Evolutionary conservation across 2,888 invertebrate species (phyloP).

Genomic region (Polydrusus pterygomalis): DNA sequence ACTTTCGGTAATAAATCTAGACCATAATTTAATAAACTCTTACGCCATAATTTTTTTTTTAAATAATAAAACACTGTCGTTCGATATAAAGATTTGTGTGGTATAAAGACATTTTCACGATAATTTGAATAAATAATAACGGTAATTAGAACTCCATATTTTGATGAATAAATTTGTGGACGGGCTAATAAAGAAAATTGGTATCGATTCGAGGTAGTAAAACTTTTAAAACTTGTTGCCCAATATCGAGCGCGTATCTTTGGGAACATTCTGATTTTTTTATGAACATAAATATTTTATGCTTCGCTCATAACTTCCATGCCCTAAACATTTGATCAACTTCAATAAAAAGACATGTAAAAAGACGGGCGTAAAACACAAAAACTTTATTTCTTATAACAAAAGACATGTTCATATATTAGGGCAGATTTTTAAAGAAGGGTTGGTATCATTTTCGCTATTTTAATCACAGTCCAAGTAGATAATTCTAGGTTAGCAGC

Average conservation of each 20-base stretch:
- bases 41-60: too few relatives aligned
- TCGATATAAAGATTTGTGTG: slow-evolving; percentile 5
- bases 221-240: slow-evolving; percentile 25
- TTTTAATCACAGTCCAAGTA: slow-evolving; percentile 35
- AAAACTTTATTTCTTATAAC: not conserved
- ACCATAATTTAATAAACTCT: too few relatives aligned
- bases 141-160: slow-evolving; percentile 8
- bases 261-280: slow-evolving; percentile 19
- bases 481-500: slow-evolving; percentile 30
- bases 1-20: not conserved
- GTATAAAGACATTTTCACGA: slow-evolving; percentile 4
- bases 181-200: slow-evolving; percentile 17
- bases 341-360: slow-evolving; percentile 5
- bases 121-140: slow-evolving; percentile 17
- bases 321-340: slow-evolving; percentile 7
- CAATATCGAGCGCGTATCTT: not conserved
- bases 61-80: not conserved
- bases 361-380: not conserved
- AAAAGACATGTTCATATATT: not conserved
- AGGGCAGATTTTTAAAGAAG: not conserved
- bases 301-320: not conserved
- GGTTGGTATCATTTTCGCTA: slow-evolving; percentile 2
- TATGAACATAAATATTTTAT: slow-evolving; percentile 19
- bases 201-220: slow-evolving; percentile 24
- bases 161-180: slow-evolving; percentile 19